A percentile compares a stretch with the other conserved stretches of the same genome.
These are phyloP conservation scores for Rhaphigaster nebulosa DNA, from an alignment of 2,888 invertebrate species.

Conservation along the genomic window DNA sequence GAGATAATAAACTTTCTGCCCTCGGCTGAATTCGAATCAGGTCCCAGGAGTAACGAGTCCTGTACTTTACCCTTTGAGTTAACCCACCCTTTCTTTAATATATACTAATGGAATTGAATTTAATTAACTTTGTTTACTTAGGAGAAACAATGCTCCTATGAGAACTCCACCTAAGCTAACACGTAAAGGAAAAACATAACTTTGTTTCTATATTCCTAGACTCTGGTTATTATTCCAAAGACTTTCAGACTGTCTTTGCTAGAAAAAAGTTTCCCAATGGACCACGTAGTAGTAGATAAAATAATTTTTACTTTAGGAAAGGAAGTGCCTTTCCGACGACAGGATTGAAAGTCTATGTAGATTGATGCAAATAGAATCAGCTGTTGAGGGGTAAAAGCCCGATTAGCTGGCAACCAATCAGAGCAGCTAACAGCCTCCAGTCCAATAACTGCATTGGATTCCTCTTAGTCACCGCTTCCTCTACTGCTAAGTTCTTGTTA, in stretches of 20 bases:
- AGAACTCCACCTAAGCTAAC: no score
- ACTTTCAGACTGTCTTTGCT: not conserved
- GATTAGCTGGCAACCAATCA: constrained; percentile 21
- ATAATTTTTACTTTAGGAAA: not conserved
- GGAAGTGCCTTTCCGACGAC: not conserved
- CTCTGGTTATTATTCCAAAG: not conserved
- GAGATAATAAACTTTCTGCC: no score
- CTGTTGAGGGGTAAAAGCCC: constrained; percentile 11
- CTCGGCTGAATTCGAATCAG: no score
- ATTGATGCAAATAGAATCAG: constrained; percentile 35
- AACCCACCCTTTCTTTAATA: no score
- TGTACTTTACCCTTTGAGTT: no score
- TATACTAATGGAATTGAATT: no score
- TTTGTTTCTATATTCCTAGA: not conserved
- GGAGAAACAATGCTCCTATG: no score
- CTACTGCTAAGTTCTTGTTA: not conserved
- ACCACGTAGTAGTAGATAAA: not conserved
- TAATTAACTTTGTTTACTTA: no score
- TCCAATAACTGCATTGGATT: constrained; percentile 35
- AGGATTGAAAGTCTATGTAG: constrained; percentile 12
- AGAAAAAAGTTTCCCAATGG: not conserved
- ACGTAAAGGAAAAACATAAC: not conserved
- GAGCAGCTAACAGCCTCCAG: not conserved
- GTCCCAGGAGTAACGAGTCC: no score
- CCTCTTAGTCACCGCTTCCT: not conserved